phyloP scores from a whole-genome alignment of 2,113 vertebrate species.

The Xiphophorus maculatus region DNA sequence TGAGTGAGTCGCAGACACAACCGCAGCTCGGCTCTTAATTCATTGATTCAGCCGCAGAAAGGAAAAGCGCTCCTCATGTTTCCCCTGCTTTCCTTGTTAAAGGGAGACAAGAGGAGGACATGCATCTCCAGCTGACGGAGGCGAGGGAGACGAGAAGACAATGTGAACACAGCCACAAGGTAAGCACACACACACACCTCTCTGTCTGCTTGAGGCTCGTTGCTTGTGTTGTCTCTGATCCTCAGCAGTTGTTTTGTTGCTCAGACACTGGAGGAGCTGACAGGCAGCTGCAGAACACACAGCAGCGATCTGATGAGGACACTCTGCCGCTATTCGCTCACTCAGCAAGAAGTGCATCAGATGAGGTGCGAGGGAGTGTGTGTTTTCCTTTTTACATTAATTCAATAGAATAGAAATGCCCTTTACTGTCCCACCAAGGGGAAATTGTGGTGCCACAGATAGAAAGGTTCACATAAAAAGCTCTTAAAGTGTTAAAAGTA shows the following conservation, averaged over 20 bases:
- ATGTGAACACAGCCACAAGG: conserved; percentile 76
- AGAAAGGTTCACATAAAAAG: too few species aligned
- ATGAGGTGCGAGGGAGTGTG: conserved; percentile 64
- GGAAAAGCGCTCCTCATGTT: conserved; percentile 30
- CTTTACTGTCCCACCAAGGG: too few species aligned
- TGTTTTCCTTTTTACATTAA: neutral
- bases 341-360: conserved; percentile 68
- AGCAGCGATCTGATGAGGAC: conserved; percentile 71
- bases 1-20: conserved; percentile 74
- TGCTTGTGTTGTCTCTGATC: conserved; percentile 24
- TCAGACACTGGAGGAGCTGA: conserved; percentile 79
- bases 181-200: conserved; percentile 38
- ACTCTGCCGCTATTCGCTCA: conserved; percentile 67
- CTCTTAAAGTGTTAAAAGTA: too few species aligned
- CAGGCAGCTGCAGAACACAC: conserved; percentile 75
- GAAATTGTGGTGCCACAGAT: too few species aligned
- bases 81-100: conserved; percentile 24
- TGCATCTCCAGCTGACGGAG: conserved; percentile 77
- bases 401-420: too few species aligned
- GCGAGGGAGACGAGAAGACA: conserved; percentile 76
- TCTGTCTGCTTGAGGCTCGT: neutral
- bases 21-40: neutral
- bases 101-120: conserved; percentile 81
- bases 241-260: conserved; percentile 28
- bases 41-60: conserved; percentile 30